phyloP scores from a whole-genome alignment of 1,140 invertebrate species.

The Solen grandis region DNA sequence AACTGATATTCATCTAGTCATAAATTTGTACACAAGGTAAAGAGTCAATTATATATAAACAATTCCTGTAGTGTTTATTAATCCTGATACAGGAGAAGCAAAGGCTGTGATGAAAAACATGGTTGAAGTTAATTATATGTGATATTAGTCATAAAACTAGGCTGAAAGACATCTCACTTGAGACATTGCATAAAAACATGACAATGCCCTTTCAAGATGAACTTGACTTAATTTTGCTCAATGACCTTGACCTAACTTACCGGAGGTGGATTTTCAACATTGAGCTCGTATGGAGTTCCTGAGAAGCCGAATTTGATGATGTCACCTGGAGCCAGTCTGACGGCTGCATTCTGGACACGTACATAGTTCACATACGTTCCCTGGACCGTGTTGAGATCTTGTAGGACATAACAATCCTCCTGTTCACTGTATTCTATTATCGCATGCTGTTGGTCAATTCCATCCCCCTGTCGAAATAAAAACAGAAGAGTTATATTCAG shows the following conservation, averaged over 20 bases:
- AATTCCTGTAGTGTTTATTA: too few species aligned
- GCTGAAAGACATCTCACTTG: too few species aligned
- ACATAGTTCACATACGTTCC: conserved; percentile 81
- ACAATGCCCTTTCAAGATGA: too few species aligned
- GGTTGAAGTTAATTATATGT: too few species aligned
- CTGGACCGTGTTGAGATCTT: conserved; percentile 80
- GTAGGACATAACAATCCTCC: conserved; percentile 79
- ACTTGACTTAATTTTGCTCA: too few species aligned
- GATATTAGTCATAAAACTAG: too few species aligned
- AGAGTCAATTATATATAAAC: too few species aligned
- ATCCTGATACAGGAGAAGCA: too few species aligned
- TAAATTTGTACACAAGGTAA: too few species aligned
- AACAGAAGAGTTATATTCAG: not conserved
- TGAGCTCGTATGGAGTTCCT: conserved; percentile 74
- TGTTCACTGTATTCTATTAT: conserved; percentile 79
- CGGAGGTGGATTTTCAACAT: conserved; percentile 68
- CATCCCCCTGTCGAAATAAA: conserved; percentile 66
- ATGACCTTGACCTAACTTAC: conserved; percentile 67
- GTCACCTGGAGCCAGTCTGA: conserved; percentile 78
- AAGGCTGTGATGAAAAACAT: too few species aligned
- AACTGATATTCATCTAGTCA: too few species aligned
- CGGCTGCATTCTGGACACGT: conserved; percentile 80
- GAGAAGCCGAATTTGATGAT: conserved; percentile 78
- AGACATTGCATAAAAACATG: too few species aligned
- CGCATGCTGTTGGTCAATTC: conserved; percentile 79